Conservation (phyloP, 2,888 invertebrate species). For the Apamea sordens region DNA sequence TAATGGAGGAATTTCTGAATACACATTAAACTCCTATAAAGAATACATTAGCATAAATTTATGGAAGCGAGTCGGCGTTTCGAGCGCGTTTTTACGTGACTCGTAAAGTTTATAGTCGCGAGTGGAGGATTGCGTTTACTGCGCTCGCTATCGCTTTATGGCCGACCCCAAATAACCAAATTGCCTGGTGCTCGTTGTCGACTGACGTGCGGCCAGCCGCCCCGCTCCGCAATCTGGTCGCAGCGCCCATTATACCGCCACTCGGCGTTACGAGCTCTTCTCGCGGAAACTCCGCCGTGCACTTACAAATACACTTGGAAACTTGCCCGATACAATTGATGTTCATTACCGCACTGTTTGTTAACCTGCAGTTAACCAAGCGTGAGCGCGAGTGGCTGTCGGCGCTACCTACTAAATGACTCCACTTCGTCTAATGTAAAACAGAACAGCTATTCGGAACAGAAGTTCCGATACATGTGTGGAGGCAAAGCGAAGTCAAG, state of each 20-base stretch:
- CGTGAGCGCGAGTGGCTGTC: slow-evolving; percentile 61
- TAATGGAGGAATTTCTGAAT: slow-evolving; percentile 90
- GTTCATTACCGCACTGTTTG: slow-evolving; percentile 80
- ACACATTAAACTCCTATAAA: slow-evolving; percentile 91
- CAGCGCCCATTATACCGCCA: slow-evolving; percentile 75
- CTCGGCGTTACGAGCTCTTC: slow-evolving; percentile 76
- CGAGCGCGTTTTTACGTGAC: slow-evolving; percentile 90
- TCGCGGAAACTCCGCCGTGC: slow-evolving; percentile 74
- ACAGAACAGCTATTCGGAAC: slow-evolving; percentile 54
- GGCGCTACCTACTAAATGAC: slow-evolving; percentile 61
- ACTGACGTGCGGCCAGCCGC: slow-evolving; percentile 73
- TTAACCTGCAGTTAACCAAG: slow-evolving; percentile 70
- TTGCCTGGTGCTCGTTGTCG: slow-evolving; percentile 84
- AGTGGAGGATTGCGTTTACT: slow-evolving; percentile 90
- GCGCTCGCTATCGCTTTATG: slow-evolving; percentile 89
- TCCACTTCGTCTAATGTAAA: slow-evolving; percentile 61
- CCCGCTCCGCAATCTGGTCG: slow-evolving; percentile 69
- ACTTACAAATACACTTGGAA: slow-evolving; percentile 82
- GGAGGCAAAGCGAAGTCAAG: slow-evolving; percentile 50
- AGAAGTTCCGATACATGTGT: slow-evolving; percentile 40
- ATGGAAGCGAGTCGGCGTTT: slow-evolving; percentile 89
- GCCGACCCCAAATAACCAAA: slow-evolving; percentile 90
- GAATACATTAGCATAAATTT: slow-evolving; percentile 91
- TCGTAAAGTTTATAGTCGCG: slow-evolving; percentile 90
- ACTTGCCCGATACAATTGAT: slow-evolving; percentile 82